These are phyloP conservation scores for Drosophila setifemur DNA, from an alignment of 1,140 invertebrate genomes.

Conservation along the genomic window DNA sequence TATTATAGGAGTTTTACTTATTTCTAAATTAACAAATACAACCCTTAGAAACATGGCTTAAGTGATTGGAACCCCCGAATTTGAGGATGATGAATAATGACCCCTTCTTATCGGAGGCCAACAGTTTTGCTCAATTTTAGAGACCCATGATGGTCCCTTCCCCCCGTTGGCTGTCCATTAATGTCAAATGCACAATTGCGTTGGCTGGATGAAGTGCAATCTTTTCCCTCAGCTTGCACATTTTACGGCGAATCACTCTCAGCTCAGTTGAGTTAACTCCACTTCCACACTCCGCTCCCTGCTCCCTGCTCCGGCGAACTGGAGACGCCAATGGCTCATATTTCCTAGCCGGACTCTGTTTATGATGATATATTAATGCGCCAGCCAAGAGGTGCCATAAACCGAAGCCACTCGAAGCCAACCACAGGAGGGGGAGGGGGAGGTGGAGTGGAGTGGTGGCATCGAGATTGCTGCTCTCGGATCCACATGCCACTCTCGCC, in stretches of 20 bases:
- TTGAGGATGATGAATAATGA: constrained; percentile 17
- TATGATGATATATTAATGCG: constrained; percentile 76
- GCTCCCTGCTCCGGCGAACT: constrained; percentile 10
- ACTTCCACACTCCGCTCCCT: too few species aligned
- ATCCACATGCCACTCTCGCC: constrained; percentile 32
- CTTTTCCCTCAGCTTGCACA: constrained; percentile 56
- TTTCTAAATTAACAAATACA: too few species aligned
- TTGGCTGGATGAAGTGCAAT: constrained; percentile 22
- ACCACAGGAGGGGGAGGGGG: not conserved
- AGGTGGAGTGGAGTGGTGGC: not conserved
- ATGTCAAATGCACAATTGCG: constrained; percentile 42
- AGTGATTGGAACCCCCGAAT: constrained; percentile 6
- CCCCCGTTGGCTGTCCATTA: constrained; percentile 3
- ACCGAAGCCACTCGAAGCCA: constrained; percentile 61
- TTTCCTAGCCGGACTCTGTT: constrained; percentile 47
- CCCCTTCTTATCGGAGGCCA: constrained; percentile 25
- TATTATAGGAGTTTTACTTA: too few species aligned
- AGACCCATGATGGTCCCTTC: constrained; percentile 2
- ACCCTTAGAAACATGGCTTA: too few species aligned
- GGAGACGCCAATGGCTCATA: constrained; percentile 37
- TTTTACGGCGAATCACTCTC: constrained; percentile 52
- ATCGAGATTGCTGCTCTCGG: constrained; percentile 24
- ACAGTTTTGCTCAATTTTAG: not conserved
- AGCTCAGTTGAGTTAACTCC: not conserved
- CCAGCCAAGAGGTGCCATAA: constrained; percentile 65